Base-by-base conservation (phyloP, 2,113 vertebrate species). In the Orycteropus afer region DNA sequence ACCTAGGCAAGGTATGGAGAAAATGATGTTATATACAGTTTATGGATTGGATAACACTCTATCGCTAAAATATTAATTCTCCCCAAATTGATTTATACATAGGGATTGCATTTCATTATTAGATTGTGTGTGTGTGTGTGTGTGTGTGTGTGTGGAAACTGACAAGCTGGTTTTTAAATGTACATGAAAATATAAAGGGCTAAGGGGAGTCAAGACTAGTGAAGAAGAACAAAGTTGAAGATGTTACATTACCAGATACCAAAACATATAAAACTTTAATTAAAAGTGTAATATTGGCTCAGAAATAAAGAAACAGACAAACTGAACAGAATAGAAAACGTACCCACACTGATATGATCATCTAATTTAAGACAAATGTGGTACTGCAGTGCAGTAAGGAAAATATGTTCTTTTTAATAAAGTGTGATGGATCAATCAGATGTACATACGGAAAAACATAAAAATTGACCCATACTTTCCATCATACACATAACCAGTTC, bases 151-250 rank as follows among this genome's bases (percentile, higher is more conserved):
- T 89, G 76, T 87, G 37, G 74, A 94, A 87, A 80, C 27, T 80
- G 63, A 61, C 59, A 77, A 77, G n/a, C 40, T 96, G 22, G 4
- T 49, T 96, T 95, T 87, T 34, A 85, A 92, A 81, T 77, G 34
- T 57, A 23, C 17, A 29, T 57, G 27, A 86, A 73, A 69, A 73
- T 86, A 77, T 76, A 61, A 85, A 85, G 10, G 12, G 2, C 55
- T 61, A 81, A 74, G 37, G 84, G 61, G 23, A 86, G 11, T 65
- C 42, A 73, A 87, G 34, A 18, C 17, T 78, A 78, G 17, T 84
- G 27, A 87, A 45, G 17, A 91, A 87, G 40, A 78, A 51, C 49
- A 95, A n/a, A 59, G 55, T 67, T 91, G 53, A 59, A 45, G 65
- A 90, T 82, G 34, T 83, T 78, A 76, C 1, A 53, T 22, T 85